Percentiles rank a stretch among this genome's conserved stretches.
These are phyloP conservation scores for Buceros bicornis DNA, from an alignment of 2,797 vertebrate genomes.

Conservation along the genomic window DNA sequence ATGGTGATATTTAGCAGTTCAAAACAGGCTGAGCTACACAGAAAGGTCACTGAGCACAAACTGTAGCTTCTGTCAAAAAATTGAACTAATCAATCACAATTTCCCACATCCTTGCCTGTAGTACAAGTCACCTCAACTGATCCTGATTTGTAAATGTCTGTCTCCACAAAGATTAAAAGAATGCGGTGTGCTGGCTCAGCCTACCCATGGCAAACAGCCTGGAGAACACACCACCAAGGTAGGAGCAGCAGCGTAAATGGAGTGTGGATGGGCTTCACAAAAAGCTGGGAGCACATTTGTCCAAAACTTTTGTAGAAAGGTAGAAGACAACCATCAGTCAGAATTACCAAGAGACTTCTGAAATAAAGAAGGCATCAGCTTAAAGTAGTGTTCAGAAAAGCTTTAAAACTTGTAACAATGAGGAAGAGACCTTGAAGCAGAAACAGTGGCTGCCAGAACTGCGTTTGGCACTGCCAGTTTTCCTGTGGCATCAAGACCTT, in stretches of 20 bases:
- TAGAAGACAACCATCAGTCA: background rate
- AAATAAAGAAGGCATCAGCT: background rate
- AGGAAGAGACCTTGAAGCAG: background rate
- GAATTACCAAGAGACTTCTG: background rate
- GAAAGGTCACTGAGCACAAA: background rate
- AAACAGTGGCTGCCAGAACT: background rate
- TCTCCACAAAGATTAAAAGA: background rate
- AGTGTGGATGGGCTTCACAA: background rate
- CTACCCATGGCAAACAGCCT: background rate
- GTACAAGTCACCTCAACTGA: background rate
- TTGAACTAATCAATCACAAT: background rate
- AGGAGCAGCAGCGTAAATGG: background rate
- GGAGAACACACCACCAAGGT: background rate
- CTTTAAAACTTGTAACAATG: background rate
- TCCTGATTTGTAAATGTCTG: background rate
- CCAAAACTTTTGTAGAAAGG: background rate
- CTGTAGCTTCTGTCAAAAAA: background rate
- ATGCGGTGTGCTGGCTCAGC: accelerated
- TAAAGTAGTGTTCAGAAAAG: background rate
- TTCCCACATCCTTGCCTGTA: background rate
- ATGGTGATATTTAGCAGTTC: background rate
- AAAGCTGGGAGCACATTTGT: background rate
- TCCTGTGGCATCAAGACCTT: background rate
- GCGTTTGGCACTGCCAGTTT: background rate
- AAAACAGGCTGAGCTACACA: background rate